A percentile compares a stretch with the other conserved stretches of the same genome.
Evolutionary conservation across 2,888 invertebrate species (phyloP).

Genomic region (Panzeria rudis): DNA sequence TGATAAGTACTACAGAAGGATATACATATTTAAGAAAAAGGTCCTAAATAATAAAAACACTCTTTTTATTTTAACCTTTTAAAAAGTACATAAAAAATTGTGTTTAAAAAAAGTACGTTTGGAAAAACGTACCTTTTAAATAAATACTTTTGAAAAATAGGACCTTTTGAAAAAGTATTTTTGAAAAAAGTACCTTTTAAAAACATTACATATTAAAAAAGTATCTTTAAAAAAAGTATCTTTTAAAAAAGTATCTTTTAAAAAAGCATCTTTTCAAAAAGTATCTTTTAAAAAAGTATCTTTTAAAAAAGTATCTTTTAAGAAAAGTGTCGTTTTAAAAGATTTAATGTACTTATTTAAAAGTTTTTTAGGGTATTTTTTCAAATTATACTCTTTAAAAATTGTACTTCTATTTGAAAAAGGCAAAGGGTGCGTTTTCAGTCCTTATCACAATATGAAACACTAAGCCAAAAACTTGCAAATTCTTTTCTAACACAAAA

Average conservation of each 20-base stretch:
- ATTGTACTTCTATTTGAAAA: background rate
- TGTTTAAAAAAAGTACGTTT: background rate
- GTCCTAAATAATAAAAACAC: background rate
- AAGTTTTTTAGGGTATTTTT: background rate
- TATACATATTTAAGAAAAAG: background rate
- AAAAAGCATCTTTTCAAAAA: background rate
- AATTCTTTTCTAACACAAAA: conserved; percentile 32
- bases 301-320: background rate
- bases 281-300: background rate
- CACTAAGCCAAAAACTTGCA: conserved; percentile 18
- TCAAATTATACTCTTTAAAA: no score
- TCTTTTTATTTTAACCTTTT: background rate
- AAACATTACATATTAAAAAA: background rate
- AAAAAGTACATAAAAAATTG: background rate
- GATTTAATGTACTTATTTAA: background rate
- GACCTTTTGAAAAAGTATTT: no score
- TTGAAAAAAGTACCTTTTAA: no score
- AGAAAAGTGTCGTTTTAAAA: background rate
- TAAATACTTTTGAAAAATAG: background rate
- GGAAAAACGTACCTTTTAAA: background rate
- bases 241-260: background rate
- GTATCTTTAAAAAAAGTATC: no score
- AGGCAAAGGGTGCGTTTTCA: background rate
- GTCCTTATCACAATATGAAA: background rate
- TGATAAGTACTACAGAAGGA: background rate